A percentile compares a stretch with the other conserved stretches of the same genome.
Evolutionary conservation across 2,797 vertebrate species (phyloP).

Genomic region (Danio albolineatus): DNA sequence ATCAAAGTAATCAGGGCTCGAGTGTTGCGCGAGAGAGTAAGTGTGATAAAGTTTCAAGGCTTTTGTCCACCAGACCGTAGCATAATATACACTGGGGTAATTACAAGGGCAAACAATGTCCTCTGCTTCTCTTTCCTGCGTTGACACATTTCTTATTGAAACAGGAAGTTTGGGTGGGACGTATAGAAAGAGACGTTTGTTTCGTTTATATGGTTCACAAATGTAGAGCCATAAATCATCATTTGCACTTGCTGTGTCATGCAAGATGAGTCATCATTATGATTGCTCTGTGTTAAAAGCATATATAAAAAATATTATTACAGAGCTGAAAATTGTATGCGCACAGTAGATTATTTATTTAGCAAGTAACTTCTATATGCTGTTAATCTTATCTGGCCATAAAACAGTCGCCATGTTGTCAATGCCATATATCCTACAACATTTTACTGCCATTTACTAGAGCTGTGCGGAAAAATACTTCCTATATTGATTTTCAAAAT

Average conservation of each 20-base stretch:
- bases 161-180: constrained; percentile 1
- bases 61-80: constrained; percentile 27
- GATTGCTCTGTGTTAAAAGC: neutral
- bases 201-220: neutral
- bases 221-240: neutral
- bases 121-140: neutral
- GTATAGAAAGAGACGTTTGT: neutral
- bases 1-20: constrained; percentile 40
- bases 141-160: neutral
- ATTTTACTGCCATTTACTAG: no score
- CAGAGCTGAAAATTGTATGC: neutral
- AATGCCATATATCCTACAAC: neutral
- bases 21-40: constrained; percentile 24
- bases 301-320: neutral
- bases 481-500: no score
- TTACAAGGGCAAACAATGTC: constrained; percentile 42
- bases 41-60: constrained; percentile 41
- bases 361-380: neutral
- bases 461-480: no score
- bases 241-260: neutral
- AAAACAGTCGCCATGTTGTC: neutral
- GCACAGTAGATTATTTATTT: neutral
- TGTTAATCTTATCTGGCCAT: neutral
- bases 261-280: neutral
- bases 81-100: constrained; percentile 43